A percentile compares a stretch with the other conserved stretches of the same genome.
Evolutionary conservation across 2,797 vertebrate species (phyloP).

Genomic region (Serranus cabrilla): DNA sequence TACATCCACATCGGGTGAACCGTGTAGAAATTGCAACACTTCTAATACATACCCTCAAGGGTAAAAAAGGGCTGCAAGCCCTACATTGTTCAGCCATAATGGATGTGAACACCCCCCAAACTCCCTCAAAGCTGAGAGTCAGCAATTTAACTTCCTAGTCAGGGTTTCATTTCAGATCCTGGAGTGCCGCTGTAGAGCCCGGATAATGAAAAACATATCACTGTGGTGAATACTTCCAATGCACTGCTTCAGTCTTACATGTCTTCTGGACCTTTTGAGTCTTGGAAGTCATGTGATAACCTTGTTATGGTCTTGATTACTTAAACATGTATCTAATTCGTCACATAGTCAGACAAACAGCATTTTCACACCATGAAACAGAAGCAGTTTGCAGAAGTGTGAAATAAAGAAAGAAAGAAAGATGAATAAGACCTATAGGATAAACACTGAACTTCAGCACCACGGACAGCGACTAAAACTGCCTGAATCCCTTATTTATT

Average conservation of each 20-base stretch:
- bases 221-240: neutral
- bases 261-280: neutral
- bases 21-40: neutral
- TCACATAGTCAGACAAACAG: no score
- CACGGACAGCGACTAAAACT: neutral
- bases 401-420: conserved; percentile 3
- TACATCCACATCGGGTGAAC: neutral
- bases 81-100: conserved; percentile 7
- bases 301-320: neutral
- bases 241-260: neutral
- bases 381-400: neutral
- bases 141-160: neutral
- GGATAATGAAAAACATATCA: neutral
- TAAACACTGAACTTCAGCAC: conserved; percentile 32
- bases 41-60: neutral
- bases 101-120: neutral
- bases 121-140: conserved; percentile 19
- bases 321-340: no score
- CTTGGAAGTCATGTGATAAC: neutral
- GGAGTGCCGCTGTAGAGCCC: neutral
- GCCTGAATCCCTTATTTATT: no score
- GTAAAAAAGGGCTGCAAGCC: neutral
- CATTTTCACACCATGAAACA: no score
- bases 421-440: neutral
- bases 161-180: neutral